Base-by-base conservation (phyloP, 2,113 vertebrate genomes). In the Chaetura pelagica region DNA sequence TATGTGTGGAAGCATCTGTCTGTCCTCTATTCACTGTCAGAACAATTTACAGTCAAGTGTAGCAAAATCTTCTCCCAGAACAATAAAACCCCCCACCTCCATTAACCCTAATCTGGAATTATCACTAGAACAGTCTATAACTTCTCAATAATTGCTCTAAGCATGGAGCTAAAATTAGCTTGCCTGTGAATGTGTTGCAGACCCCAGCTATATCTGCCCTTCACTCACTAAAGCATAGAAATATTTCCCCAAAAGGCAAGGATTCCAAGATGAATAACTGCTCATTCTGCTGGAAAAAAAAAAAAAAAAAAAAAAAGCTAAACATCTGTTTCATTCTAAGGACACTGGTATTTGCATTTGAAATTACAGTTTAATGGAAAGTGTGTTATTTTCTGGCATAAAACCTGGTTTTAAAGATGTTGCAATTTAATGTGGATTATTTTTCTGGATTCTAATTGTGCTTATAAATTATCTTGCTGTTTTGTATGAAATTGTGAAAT, bases 301-400 rank as follows among this genome's bases (percentile, higher is more conserved):
- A n/a, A 42, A 87, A 83, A 89, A 83, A 80, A 42, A 87, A 83
- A 89, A 83, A 80, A 69, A 78, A 78, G 59, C 58, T 49, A 64
- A 94, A 96, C 93, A 96, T 96, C 95, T 96, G 96, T 40, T 97
- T 95, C 90, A 64, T 97, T 95, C 92, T 92, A 84, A 82, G 80
- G 72, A 94, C 67, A 77, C 15, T 86, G 48, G 61, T 84, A 96
- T 96, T 96, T 96, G 94, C 93, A 95, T 95, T 88, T 95, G 90
- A 97, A 96, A 95, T 94, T 71, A 86, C 48, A 84, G 72, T 86
- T 86, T 90, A 93, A 86, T 75, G 23, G 51, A 75, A 91, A 90
- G 71, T 80, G 17, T 69, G 42, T 62, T 92, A 93, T 93, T 96
- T 95, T 83, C 87, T 94, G 88, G 75, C 92, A 94, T 72, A 84